Evolutionary conservation across 1,140 invertebrate genomes (phyloP).

Genomic region (Psix sp.): DNA sequence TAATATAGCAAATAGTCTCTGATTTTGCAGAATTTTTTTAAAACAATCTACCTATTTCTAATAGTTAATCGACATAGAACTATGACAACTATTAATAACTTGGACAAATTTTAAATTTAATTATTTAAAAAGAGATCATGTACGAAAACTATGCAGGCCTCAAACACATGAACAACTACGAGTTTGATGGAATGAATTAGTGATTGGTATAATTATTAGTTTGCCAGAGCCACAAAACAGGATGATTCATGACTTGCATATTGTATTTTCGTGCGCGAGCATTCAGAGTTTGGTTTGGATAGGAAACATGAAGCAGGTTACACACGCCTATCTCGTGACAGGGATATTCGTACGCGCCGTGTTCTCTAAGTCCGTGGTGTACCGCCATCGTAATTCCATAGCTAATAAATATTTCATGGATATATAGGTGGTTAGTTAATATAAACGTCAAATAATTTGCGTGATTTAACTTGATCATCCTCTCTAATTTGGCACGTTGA

Average conservation of each 20-base stretch:
- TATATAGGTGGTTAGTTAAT: constrained; percentile 41
- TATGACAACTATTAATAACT: too few relatives aligned
- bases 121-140: too few relatives aligned
- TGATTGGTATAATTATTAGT: constrained; percentile 72
- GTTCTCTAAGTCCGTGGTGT: constrained; percentile 66
- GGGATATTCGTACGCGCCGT: constrained; percentile 74
- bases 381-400: constrained; percentile 70
- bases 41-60: too few relatives aligned
- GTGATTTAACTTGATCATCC: constrained; percentile 5
- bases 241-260: constrained; percentile 72
- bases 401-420: constrained; percentile 69
- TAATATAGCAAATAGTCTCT: too few relatives aligned
- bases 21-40: too few relatives aligned
- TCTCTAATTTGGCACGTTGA: constrained; percentile 24
- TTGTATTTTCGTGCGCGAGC: constrained; percentile 68
- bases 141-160: too few relatives aligned
- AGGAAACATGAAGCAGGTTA: constrained; percentile 71
- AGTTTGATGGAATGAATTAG: constrained; percentile 65
- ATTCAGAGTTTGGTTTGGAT: constrained; percentile 71
- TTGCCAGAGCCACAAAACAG: constrained; percentile 52
- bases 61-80: too few relatives aligned
- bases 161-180: too few relatives aligned
- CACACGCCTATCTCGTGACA: constrained; percentile 67
- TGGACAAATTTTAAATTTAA: too few relatives aligned
- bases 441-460: constrained; percentile 33